These are phyloP conservation scores for Plotosus lineatus DNA, from an alignment of 2,113 vertebrate genomes.

Conservation along the genomic window DNA sequence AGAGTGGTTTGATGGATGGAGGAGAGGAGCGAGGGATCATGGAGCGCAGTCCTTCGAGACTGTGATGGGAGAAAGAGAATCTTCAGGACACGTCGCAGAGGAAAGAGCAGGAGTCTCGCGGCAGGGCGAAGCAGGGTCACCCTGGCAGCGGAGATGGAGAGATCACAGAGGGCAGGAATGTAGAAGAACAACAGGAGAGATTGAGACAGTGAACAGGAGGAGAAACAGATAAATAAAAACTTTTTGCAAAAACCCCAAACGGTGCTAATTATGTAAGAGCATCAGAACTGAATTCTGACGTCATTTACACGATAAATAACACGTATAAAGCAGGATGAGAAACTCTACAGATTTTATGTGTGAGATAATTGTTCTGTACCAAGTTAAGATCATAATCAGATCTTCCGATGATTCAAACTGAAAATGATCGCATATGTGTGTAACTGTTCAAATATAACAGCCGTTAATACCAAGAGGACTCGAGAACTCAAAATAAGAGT, in stretches of 20 bases:
- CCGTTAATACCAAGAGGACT: no score
- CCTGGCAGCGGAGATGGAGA: background rate
- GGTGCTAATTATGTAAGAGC: background rate
- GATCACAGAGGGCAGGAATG: background rate
- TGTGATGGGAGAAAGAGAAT: conserved; percentile 1
- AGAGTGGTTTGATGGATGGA: conserved; percentile 7
- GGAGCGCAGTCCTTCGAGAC: background rate
- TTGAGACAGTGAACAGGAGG: no score
- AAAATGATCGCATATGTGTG: background rate
- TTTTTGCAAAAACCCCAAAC: background rate
- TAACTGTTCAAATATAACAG: background rate
- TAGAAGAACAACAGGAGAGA: no score
- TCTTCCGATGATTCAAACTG: background rate
- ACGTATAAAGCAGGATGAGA: background rate
- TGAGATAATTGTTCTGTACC: background rate
- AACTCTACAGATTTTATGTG: background rate
- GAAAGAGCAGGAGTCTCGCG: conserved; percentile 14
- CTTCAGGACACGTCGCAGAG: background rate
- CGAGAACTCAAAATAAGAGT: no score
- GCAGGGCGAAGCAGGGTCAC: background rate
- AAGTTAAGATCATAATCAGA: background rate
- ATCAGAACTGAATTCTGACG: background rate
- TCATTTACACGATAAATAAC: background rate
- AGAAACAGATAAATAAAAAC: no score
- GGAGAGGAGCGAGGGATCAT: conserved; percentile 18